Conservation (phyloP, 2,888 invertebrate genomes). For the Cataglyphis altisquamis region DNA sequence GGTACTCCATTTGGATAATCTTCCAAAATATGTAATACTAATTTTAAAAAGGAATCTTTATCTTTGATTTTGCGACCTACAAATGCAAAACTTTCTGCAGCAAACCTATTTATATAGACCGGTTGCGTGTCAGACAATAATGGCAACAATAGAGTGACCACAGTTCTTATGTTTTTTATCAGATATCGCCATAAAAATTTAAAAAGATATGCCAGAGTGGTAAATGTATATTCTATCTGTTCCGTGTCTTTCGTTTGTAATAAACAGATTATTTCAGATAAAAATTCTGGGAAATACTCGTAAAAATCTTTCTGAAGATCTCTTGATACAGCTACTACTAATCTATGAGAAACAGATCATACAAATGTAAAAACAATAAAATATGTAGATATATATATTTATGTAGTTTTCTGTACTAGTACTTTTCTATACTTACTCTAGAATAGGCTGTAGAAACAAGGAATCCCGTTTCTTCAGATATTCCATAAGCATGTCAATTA, state of each 20-base stretch:
- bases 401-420: no score
- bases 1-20: constrained; percentile 90
- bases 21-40: constrained; percentile 90
- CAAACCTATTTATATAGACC: constrained; percentile 96
- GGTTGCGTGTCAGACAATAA: constrained; percentile 93
- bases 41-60: constrained; percentile 90
- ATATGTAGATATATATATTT: background rate
- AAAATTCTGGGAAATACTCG: constrained; percentile 92
- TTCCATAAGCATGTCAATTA: constrained; percentile 91
- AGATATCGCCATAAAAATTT: constrained; percentile 95
- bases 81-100: constrained; percentile 98
- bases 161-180: constrained; percentile 91
- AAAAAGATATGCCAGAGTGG: constrained; percentile 95
- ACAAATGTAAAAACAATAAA: constrained; percentile 26
- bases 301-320: constrained; percentile 97
- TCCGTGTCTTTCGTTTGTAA: constrained; percentile 93
- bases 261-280: constrained; percentile 91
- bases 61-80: constrained; percentile 96
- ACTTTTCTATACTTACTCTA: constrained; percentile 91
- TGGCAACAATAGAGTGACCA: constrained; percentile 91
- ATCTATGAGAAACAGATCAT: constrained; percentile 87
- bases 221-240: constrained; percentile 94
- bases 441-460: constrained; percentile 92
- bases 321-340: constrained; percentile 94
- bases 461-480: constrained; percentile 91